Conservation (phyloP, 1,140 invertebrate genomes). For the Leptonema lineaticorne region DNA sequence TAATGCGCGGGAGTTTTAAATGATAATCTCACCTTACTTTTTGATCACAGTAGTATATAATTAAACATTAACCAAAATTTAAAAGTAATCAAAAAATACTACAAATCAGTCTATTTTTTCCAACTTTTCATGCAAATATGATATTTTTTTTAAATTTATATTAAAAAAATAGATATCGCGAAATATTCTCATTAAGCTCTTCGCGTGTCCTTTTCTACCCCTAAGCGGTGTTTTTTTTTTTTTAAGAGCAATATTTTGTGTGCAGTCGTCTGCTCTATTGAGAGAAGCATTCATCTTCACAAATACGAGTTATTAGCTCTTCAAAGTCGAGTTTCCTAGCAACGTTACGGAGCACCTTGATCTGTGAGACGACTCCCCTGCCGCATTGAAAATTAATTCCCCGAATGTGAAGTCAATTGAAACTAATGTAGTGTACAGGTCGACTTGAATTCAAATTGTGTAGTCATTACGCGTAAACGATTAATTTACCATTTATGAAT, state of each 20-base stretch:
- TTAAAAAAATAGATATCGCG: too few species aligned
- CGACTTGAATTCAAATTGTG: conserved; percentile 34
- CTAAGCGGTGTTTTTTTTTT: neutral
- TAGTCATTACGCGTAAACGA: neutral
- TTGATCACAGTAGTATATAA: too few species aligned
- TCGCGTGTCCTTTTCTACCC: neutral
- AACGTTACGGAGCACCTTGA: conserved; percentile 13
- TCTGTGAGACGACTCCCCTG: neutral
- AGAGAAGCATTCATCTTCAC: conserved; percentile 20
- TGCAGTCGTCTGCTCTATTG: neutral
- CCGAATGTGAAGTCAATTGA: conserved; percentile 43
- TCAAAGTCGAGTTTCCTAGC: conserved; percentile 38
- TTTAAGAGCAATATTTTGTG: neutral
- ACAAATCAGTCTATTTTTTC: too few species aligned
- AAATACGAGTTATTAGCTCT: conserved; percentile 39
- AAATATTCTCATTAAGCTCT: neutral
- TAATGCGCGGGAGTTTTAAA: too few species aligned
- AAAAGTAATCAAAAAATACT: too few species aligned
- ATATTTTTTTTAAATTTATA: too few species aligned
- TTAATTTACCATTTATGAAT: neutral
- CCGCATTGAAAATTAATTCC: conserved; percentile 41
- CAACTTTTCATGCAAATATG: too few species aligned
- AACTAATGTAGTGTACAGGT: conserved; percentile 40
- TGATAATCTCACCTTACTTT: too few species aligned
- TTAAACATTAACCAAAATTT: too few species aligned